phyloP scores from a whole-genome alignment of 2,113 vertebrate genomes.

The Calyptommatus sinebrachiatus region DNA sequence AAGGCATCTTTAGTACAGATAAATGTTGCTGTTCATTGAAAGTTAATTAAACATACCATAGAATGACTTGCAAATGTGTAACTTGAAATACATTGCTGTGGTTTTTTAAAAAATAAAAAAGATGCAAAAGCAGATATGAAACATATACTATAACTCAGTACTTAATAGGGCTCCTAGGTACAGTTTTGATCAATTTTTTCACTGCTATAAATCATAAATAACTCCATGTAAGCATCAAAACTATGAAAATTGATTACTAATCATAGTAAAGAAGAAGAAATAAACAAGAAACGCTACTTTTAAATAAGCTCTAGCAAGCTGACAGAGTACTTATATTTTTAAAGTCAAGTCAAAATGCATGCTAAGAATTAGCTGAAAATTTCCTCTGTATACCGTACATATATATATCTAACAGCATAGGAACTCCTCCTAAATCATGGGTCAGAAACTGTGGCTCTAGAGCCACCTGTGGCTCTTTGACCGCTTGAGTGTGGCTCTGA shows the following conservation, averaged over 20 bases:
- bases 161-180: background rate
- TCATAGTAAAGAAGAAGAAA: background rate
- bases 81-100: background rate
- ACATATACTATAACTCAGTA: background rate
- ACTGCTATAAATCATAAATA: background rate
- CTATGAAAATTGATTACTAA: background rate
- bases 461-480: too few relatives aligned
- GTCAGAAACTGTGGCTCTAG: too few relatives aligned
- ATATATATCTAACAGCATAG: too few relatives aligned
- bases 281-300: background rate
- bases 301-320: background rate
- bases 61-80: background rate
- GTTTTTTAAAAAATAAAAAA: background rate
- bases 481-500: too few relatives aligned
- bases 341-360: background rate
- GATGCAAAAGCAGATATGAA: background rate
- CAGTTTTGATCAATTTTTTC: background rate
- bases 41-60: constrained; percentile 12
- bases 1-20: background rate
- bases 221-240: background rate
- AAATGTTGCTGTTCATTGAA: background rate
- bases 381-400: background rate
- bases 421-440: too few relatives aligned
- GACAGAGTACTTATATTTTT: background rate
- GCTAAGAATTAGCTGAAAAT: constrained; percentile 8